These are phyloP conservation scores for Lacanobia oleracea DNA, from an alignment of 2,888 invertebrate genomes.

Conservation along the genomic window DNA sequence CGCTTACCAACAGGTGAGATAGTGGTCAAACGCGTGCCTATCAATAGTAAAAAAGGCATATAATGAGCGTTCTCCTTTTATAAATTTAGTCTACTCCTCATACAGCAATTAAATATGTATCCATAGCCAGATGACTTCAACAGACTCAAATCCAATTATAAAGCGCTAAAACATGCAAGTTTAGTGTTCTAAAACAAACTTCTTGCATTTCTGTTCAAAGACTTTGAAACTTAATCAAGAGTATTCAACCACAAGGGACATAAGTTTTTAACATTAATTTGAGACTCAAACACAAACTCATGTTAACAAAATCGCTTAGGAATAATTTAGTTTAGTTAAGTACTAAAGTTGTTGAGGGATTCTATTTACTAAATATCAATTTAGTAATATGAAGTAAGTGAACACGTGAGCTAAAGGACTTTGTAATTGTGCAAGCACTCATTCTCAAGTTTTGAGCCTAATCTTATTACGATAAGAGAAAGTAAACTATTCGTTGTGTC, in stretches of 20 bases:
- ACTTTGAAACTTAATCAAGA: conserved; percentile 46
- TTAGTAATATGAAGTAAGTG: conserved; percentile 37
- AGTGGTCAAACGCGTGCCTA: too few relatives aligned
- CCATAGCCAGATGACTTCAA: background rate
- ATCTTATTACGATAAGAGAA: conserved; percentile 5
- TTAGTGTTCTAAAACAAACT: conserved; percentile 23
- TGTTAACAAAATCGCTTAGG: conserved; percentile 58
- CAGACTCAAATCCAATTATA: conserved; percentile 1
- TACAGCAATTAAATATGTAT: background rate
- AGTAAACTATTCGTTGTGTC: background rate
- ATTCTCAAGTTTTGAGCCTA: conserved; percentile 6
- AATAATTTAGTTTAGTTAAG: conserved; percentile 58
- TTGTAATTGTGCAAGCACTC: conserved; percentile 16
- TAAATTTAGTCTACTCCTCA: too few relatives aligned
- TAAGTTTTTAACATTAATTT: conserved; percentile 61
- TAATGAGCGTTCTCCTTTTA: too few relatives aligned
- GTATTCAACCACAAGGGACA: conserved; percentile 40
- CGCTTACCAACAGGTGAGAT: too few relatives aligned
- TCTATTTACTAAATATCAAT: conserved; percentile 59
- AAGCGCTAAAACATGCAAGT: conserved; percentile 8
- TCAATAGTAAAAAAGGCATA: too few relatives aligned
- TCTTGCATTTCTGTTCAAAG: conserved; percentile 35
- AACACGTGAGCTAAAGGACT: conserved; percentile 29
- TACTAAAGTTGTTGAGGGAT: conserved; percentile 49
- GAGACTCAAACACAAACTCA: conserved; percentile 50